Base-by-base conservation (phyloP, 35 echinoderm and acorn worm species). In the Eucidaris tribuloides region DNA sequence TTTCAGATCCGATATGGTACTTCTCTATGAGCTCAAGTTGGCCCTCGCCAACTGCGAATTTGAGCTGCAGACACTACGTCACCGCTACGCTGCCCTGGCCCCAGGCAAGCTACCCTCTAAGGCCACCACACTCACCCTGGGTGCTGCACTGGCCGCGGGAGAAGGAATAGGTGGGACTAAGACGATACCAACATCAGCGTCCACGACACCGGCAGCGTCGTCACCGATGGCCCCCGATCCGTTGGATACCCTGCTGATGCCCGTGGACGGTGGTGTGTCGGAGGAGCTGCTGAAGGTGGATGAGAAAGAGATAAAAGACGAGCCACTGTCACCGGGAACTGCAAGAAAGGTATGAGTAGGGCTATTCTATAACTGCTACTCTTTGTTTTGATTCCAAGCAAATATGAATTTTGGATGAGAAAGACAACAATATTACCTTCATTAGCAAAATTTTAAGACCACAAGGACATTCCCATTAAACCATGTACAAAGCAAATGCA, bases 1-100 rank as follows among this genome's bases (percentile, higher is more conserved):
- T n/a, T 84, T 14, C 41, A 99, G 96, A 62, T 99, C 96, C 11
- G 96, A 99, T 63, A 90, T 99, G 87, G 96, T 99, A 7, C 58
- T 99, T 15, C 79, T 93, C 9, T 99, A 99, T 40, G 96, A 99
- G 79, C 65, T 99, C 23, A 99, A 99, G 82, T 76, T 99, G 60
- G 96, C 96, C 17, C 87, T 93, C 34, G 96, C 96, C 48, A 99
- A 99, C 83, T 90, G 87, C 30, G 96, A 99, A 46, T 99, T 99
- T 90, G 96, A 99, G 49, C 65, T 99, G 62, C 96, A 99, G 90
- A 99, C 96, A 1, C 83, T 99, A 30, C 71, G 96, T 13, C 96
- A 99, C 40, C 54, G 91, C 0, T 93, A 90, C 37, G 96, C 93
- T 28, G 91, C 96, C 23, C 71, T 92, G 2, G 89, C 89, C 56